Base-by-base conservation (phyloP, 2,113 vertebrate species). In the Ophthalmolycus amberensis region DNA sequence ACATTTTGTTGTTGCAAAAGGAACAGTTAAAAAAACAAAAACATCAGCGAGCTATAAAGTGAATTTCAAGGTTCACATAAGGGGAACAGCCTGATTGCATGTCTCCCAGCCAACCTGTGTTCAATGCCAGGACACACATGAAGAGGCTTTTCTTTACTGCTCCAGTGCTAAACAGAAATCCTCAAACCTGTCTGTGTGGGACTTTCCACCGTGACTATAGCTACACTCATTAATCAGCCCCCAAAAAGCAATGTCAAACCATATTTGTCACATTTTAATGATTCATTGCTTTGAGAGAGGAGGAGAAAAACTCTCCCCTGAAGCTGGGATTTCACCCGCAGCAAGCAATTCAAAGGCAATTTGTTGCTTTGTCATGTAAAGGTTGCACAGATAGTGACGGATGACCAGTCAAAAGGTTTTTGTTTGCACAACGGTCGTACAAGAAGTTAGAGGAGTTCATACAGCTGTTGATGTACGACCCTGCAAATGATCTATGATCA, bases 161-260 rank as follows among this genome's bases (percentile, higher is more conserved):
- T 89, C 75, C 90, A 79, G 72, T 60, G 84, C 84, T 77, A 88
- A 92, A 88, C 83, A 89, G 79, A 89, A 89, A 84, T 86, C 90
- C 88, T 75, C 80, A 68, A 82, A 92, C 84, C 83, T 86, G 91
- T 78, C 90, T 89, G 91, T 91, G 89, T 86, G 95, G 95, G 94
- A 94, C 94, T 95, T 95, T 95, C 95, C 94, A 92, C 85, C 65
- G 54, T 40, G 86, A 83, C 92, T 90, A 59, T 75, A 89, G 88
- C 89, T 90, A 85, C 92, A 87, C 80, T 94, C 93, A 94, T 95
- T 95, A 94, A 95, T 95, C 95, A 95, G 91, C 82, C 84, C 32
- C 90, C 86, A 71, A 86, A 91, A 93, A 91, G 89, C 92, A 90
- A 92, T 81, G 90, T 93, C 91, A 94, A 90, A 91, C 91, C 70